Evolutionary conservation across 2,797 vertebrate genomes (phyloP).

Genomic region (Lindbergichthys nudifrons): DNA sequence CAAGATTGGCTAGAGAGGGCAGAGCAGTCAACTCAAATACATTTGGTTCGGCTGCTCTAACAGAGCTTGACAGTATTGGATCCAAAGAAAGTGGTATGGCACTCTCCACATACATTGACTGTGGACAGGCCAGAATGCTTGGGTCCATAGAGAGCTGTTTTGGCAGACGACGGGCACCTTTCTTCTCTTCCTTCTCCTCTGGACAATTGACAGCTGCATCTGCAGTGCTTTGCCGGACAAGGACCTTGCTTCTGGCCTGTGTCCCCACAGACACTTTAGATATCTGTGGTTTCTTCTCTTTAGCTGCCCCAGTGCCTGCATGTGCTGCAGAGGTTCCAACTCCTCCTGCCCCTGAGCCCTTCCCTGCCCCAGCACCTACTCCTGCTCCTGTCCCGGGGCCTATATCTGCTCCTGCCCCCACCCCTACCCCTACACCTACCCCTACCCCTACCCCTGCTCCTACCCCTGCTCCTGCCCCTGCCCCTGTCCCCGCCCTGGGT

Average conservation of each 20-base stretch:
- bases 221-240: slow-evolving; percentile 85
- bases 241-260: slow-evolving; percentile 83
- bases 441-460: background rate
- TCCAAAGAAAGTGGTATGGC: slow-evolving; percentile 80
- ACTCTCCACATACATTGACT: slow-evolving; percentile 82
- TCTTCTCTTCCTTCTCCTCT: slow-evolving; percentile 78
- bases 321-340: slow-evolving; percentile 43
- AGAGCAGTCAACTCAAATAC: slow-evolving; percentile 59
- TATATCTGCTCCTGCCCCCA: slow-evolving; percentile 26
- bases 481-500: slow-evolving; percentile 4
- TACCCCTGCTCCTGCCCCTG: background rate
- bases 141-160: slow-evolving; percentile 84
- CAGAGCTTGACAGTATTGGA: slow-evolving; percentile 75
- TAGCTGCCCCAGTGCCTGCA: slow-evolving; percentile 56
- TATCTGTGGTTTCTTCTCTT: slow-evolving; percentile 74
- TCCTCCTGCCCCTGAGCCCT: slow-evolving; percentile 17
- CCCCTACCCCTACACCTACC: background rate
- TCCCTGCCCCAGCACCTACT: background rate
- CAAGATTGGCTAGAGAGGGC: slow-evolving; percentile 30
- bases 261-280: slow-evolving; percentile 86
- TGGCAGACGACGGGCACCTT: slow-evolving; percentile 67
- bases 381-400: slow-evolving; percentile 40
- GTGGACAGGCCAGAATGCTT: slow-evolving; percentile 78
- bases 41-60: slow-evolving; percentile 64
- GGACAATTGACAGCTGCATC: slow-evolving; percentile 87